Evolutionary conservation across 1,140 invertebrate genomes (phyloP).

Genomic region (Ceratoteleas bidentatus): DNA sequence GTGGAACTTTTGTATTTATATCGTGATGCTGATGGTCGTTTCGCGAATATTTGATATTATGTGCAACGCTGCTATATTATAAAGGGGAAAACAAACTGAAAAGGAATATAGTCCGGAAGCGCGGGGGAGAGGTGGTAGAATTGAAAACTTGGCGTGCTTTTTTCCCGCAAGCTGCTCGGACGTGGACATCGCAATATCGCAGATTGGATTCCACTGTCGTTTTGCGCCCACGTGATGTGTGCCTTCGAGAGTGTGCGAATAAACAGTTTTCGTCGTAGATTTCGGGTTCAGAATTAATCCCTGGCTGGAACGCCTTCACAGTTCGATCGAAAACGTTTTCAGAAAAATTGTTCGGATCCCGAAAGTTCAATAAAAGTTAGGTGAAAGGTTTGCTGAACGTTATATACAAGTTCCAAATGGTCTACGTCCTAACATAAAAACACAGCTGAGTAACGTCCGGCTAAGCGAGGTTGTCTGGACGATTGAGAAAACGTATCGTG

Average conservation of each 20-base stretch:
- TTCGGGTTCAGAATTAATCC: no score
- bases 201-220: constrained; percentile 52
- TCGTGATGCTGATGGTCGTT: constrained; percentile 64
- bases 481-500: no score
- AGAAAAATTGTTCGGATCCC: no score
- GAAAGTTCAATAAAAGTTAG: no score
- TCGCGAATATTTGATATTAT: constrained; percentile 62
- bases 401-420: no score
- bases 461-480: no score
- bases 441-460: no score
- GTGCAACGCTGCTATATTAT: constrained; percentile 49
- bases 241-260: constrained; percentile 17
- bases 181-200: constrained; percentile 37
- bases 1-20: constrained; percentile 67
- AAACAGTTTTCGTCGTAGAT: constrained; percentile 5
- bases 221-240: constrained; percentile 42
- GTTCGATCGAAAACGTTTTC: no score
- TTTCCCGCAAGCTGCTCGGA: constrained; percentile 28
- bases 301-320: no score
- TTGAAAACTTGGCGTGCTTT: constrained; percentile 21
- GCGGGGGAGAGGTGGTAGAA: neutral
- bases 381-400: no score
- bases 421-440: no score
- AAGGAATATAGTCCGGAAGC: neutral
- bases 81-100: constrained; percentile 46